Percentiles rank a stretch among this genome's conserved stretches.
Evolutionary conservation across 1,140 invertebrate genomes (phyloP).

Genomic region (Agrilus planipennis): DNA sequence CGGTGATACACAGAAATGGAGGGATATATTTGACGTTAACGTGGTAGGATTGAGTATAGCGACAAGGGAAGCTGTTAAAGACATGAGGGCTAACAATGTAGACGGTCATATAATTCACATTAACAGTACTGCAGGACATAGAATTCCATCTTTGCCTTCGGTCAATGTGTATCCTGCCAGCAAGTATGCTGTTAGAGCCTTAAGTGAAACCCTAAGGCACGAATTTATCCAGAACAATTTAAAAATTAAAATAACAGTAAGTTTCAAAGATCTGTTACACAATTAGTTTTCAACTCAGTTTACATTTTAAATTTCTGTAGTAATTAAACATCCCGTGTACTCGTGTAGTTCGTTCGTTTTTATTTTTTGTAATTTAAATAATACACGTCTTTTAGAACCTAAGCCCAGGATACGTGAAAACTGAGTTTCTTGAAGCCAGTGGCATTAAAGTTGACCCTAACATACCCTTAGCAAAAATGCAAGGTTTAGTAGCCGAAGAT

Average conservation of each 20-base stretch:
- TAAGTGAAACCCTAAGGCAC: not conserved
- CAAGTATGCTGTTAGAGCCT: constrained; percentile 1
- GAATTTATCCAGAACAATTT: not conserved
- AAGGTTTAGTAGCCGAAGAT: constrained; percentile 33
- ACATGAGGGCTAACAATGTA: constrained; percentile 43
- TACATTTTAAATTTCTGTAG: not conserved
- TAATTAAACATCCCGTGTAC: not conserved
- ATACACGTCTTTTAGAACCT: constrained; percentile 9
- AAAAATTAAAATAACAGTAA: not conserved
- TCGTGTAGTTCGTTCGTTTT: not conserved
- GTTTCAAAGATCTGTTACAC: not conserved
- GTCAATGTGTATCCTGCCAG: not conserved
- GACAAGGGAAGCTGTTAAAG: constrained; percentile 40
- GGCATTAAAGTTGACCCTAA: too few relatives aligned
- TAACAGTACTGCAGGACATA: constrained; percentile 38
- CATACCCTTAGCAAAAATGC: constrained; percentile 42
- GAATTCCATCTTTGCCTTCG: constrained; percentile 7
- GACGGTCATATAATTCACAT: constrained; percentile 55
- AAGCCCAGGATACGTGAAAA: constrained; percentile 7
- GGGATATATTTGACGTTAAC: constrained; percentile 45
- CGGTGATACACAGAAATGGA: constrained; percentile 33
- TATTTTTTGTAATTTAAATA: not conserved
- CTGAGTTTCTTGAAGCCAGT: constrained; percentile 38
- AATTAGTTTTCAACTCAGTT: not conserved
- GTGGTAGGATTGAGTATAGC: constrained; percentile 43